Base-by-base conservation (phyloP, 2,888 invertebrate species). In the Agelastica alni region DNA sequence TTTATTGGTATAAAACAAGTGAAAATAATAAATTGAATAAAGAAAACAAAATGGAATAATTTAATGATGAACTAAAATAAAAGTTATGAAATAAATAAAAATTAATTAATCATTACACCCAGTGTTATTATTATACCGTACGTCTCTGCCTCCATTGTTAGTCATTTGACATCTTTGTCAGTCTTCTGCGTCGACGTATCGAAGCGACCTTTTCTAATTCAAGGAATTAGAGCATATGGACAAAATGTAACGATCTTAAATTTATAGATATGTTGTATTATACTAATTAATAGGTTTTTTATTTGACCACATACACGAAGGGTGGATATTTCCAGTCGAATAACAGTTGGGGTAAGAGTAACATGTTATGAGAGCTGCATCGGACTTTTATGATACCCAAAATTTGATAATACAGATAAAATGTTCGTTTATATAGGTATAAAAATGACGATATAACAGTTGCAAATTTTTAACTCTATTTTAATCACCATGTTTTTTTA, bases 281-380 rank as follows among this genome's bases (percentile, higher is more conserved):
- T 32, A 53, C 51, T 58, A 58, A 58, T 58, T 58, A 58, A 58
- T 56, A 52, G 52, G 32, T 32, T 32, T 53, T 49, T 56, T 41
- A 56, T 56, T 52, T 48, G 53, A 44, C 42, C 42, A 34, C 36
- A 36, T 13, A 28, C 42, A 42, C 28, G 42, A 18, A 30, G n/a
- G 34, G 37, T 47, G 36, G 16, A 28, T 47, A 30, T 37, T 37
- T 37, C 36, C 46, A 37, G 36, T 28, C 28, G 37, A 28, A 37
- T 16, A 36, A 36, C 26, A 14, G 14, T 26, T 10, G 10, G 20
- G 12, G 26, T 26, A n/a, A n/a, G 26, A 26, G 26, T 26, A 26
- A 3, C 26, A 26, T n/a, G n/a, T n/a, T n/a, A n/a, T n/a, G n/a
- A n/a, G n/a, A n/a, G n/a, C n/a, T n/a, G n/a, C n/a, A n/a, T n/a